Base-by-base conservation (phyloP, 2,888 invertebrate species). In the Perdita meconis region DNA sequence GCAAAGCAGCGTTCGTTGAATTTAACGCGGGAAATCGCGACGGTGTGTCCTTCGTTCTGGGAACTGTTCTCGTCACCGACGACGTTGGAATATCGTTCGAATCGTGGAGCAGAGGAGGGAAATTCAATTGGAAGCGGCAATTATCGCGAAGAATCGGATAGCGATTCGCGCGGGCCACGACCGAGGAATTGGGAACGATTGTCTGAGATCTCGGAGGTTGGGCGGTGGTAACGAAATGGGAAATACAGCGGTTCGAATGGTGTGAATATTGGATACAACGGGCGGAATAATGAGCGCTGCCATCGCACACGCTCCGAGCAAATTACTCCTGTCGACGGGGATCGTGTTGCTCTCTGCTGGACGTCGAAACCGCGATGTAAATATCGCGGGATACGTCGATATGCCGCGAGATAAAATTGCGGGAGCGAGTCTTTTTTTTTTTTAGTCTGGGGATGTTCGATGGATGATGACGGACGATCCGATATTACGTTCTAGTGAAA, bases 91-190 rank as follows among this genome's bases (percentile, higher is more conserved):
- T 85, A 81, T 85, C 82, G 83, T 63, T 76, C 51, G 68, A 36
- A 69, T 64, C 40, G 57, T 30, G 55, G 34, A 56, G 12, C 64
- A 26, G 63, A 26, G 61, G 30, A n/a, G 55, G 75, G 82, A 82
- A 85, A 85, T 85, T 86, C 84, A 86, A 84, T 85, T 77, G 77
- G 42, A 57, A 85, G 80, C 84, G 80, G 78, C 84, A 85, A 86
- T 85, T 85, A 85, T 85, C 82, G 78, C 84, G 16, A 38, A 44
- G 86, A 84, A 85, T 85, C 80, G 86, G 81, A 84, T 84, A 80
- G 56, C 68, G 64, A 53, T 70, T 82, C 66, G 16, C 10, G 26
- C n/a, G 13, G 16, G 34, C 1, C n/a, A 10, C 5, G 57, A 36
- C 16, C n/a, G 36, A 47, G 24, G 44, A 34, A 36, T 6, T 22